Evolutionary conservation across 2,113 vertebrate genomes (phyloP), one percentile per base, ranked within the genome.

Genomic region (Centropus unirufus): DNA sequence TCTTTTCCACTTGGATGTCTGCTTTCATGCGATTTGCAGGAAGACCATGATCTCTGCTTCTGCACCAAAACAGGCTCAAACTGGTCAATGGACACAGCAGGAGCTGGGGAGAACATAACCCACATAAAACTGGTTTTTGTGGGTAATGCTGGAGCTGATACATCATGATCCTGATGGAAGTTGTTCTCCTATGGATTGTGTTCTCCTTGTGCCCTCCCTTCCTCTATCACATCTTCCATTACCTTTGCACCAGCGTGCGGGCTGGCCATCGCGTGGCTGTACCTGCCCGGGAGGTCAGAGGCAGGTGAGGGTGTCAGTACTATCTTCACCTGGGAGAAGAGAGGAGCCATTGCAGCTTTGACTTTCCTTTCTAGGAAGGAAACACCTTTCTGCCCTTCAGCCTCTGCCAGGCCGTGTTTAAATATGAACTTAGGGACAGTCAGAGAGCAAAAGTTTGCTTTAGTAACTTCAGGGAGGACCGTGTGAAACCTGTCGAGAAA

Each of bases 251-350:
- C 57, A 24, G 7, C 4, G 12, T 72, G 26, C 81, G 42, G 66
- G 13, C 57, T 19, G 64, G 36, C 21, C 32, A 3, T 22, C 5
- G 1, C 21, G 15, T 74, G 12, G 1, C 0, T 26, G 24, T 49
- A 6, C 54, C 70, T 39, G 26, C 29, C 14, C 40, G 66, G 39
- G 42, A 57, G 47, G 17, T 64, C 27, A 75, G 57, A 55, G 26
- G 6, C 40, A 55, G 47, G 15, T 59, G 80, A 78, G 55, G 15
- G 5, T 36, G 18, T 39, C 19, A 36, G n/a, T 76, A 19, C 39
- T 89, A 82, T 27, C 20, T 59, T 55, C 20, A 4, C 44, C 11
- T 57, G 21, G 27, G 29, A 16, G 22, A 59, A 29, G 13, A 26
- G 32, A 66, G 24, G 47, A 16, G 54, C 73, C 1, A 2, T 14